Conservation (phyloP, 2,113 vertebrate species). For the Haemorhous mexicanus region DNA sequence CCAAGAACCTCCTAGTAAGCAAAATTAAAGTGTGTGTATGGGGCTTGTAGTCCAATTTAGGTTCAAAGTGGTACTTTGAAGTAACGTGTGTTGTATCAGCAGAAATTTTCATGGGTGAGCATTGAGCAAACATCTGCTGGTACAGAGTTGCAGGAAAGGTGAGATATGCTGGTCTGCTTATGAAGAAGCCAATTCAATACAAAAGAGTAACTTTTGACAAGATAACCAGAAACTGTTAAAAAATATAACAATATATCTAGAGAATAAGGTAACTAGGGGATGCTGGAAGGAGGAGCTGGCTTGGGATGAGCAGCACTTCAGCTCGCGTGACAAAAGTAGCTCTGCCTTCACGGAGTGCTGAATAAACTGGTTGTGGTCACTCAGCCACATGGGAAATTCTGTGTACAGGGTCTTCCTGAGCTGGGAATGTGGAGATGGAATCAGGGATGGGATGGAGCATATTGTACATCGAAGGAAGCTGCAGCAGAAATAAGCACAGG, state of each 20-base stretch:
- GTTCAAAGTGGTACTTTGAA: constrained; percentile 17
- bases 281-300: not conserved
- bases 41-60: not conserved
- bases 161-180: not conserved
- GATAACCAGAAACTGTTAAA: not conserved
- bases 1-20: not conserved
- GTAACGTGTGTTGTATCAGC: not conserved
- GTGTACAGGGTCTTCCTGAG: not conserved
- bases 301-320: not conserved
- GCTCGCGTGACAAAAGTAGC: rapidly evolving
- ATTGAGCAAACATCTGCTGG: not conserved
- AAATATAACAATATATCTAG: not conserved
- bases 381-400: not conserved
- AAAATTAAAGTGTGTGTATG: not conserved
- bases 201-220: not conserved
- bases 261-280: not conserved
- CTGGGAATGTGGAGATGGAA: not conserved
- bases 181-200: not conserved
- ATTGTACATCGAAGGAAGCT: not conserved
- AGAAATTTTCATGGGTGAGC: not conserved
- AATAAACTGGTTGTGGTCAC: not conserved
- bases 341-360: not conserved
- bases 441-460: not conserved
- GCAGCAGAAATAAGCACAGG: not conserved
- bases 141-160: not conserved